These are phyloP conservation scores for Syncerus caffer DNA, from an alignment of 2,797 vertebrate genomes.

Conservation along the genomic window DNA sequence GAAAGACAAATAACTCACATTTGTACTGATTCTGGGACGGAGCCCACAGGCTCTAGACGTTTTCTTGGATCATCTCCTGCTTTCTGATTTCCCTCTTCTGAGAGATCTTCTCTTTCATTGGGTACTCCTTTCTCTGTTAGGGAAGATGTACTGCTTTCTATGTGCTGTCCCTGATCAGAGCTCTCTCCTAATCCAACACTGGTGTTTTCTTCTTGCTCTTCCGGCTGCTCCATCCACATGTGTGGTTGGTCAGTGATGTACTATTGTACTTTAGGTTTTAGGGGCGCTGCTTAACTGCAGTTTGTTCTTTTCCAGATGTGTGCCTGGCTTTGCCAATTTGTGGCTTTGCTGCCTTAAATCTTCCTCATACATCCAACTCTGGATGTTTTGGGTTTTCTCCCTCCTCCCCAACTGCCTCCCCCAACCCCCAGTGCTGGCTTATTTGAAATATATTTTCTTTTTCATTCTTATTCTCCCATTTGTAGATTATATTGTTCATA, in stretches of 20 bases:
- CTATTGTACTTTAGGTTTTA: not conserved
- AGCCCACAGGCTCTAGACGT: constrained; percentile 41
- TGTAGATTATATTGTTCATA: not conserved
- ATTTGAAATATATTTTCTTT: not conserved
- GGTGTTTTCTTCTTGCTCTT: not conserved
- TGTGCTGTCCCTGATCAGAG: not conserved
- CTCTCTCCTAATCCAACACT: not conserved
- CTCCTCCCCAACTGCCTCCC: too few relatives aligned
- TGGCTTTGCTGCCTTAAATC: not conserved
- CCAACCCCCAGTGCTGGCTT: not conserved
- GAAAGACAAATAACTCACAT: constrained; percentile 32
- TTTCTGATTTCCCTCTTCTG: constrained; percentile 72
- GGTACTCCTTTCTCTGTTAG: constrained; percentile 48
- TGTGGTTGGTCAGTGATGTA: not conserved
- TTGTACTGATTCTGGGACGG: constrained; percentile 45
- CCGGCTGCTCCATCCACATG: not conserved
- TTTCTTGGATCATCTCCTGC: constrained; percentile 55
- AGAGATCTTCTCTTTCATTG: constrained; percentile 39
- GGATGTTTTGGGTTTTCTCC: not conserved
- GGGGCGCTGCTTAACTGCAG: not conserved
- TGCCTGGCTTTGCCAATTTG: not conserved
- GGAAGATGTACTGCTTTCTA: constrained; percentile 62
- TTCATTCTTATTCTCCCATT: not conserved
- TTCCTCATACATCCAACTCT: not conserved
- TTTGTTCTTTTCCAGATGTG: constrained; percentile 1